Conservation (phyloP, 2,113 vertebrate species). For the Ranitomeya imitator region DNA sequence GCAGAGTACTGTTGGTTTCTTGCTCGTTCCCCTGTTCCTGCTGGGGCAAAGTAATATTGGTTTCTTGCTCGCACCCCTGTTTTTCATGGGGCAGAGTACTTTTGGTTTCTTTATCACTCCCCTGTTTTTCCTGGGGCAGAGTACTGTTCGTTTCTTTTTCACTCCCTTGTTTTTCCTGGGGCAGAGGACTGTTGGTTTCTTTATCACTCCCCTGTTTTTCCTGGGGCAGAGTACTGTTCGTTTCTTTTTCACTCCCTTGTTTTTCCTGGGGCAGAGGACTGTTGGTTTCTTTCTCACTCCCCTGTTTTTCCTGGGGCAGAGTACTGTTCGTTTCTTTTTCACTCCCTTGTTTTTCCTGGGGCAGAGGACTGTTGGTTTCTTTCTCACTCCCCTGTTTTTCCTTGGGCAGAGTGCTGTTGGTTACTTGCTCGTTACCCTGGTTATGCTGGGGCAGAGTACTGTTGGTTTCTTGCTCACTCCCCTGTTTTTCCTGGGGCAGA, state of each 20-base stretch:
- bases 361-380: rapidly evolving
- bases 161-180: neutral
- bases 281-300: no score
- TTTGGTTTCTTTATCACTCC: neutral
- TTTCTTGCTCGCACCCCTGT: neutral
- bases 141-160: rapidly evolving
- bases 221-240: rapidly evolving
- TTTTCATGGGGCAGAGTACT: rapidly evolving
- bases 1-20: neutral
- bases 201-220: neutral
- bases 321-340: neutral
- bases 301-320: neutral
- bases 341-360: neutral
- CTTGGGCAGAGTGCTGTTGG: rapidly evolving
- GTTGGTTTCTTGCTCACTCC: no score
- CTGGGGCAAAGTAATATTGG: neutral
- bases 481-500: no score
- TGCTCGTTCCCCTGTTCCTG: neutral
- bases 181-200: rapidly evolving
- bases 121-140: neutral
- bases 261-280: rapidly evolving
- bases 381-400: neutral
- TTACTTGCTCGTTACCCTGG: no score
- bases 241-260: neutral
- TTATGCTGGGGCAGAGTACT: rapidly evolving